Evolutionary conservation across 2,888 invertebrate species (phyloP), one percentile per base, ranked within the genome.

Genomic region (Deilephila elpenor): DNA sequence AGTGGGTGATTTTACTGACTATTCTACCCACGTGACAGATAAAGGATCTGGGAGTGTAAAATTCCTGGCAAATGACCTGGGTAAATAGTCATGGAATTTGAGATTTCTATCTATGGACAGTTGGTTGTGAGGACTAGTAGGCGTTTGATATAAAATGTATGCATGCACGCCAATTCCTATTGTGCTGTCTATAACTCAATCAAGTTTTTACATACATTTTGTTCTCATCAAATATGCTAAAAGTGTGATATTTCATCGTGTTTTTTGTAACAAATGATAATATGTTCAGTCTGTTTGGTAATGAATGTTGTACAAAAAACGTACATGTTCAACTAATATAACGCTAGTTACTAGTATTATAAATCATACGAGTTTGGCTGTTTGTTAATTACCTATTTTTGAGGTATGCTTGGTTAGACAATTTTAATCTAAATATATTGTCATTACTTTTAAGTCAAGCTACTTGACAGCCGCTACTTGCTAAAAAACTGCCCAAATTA

Each of bases 201-300:
- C 67, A 51, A 25, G 67, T 67, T 51, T 67, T 67, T 25, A 51
- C 67, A 7, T 25, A 17, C 17, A 37, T 64, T 67, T 67, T 29
- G 19, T 51, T 44, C 67, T 67, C 67, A 51, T 67, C 44, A 44
- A 44, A 67, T 51, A 67, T 64, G 44, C 51, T 20, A 67, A 67
- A 67, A 67, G 44, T 67, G 14, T 51, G 7, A 51, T 51, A 67
- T 51, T 67, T 51, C 25, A 67, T 67, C 44, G 17, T 51, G 44
- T 71, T 71, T 71, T 71, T 59, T 71, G 59, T 25, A 14, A 59
- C 20, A 71, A 56, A 70, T 70, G 59, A 71, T 71, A 71, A 71
- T 71, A 71, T 32, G 59, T 34, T 59, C 5, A 32, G 59, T 20
- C 20, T 20, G 20, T 71, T 32, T 59, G 34, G 59, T 37, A 71